Evolutionary conservation across 2,113 vertebrate species (phyloP), one percentile per base, ranked within the genome.

Genomic region (Jacana jacana): DNA sequence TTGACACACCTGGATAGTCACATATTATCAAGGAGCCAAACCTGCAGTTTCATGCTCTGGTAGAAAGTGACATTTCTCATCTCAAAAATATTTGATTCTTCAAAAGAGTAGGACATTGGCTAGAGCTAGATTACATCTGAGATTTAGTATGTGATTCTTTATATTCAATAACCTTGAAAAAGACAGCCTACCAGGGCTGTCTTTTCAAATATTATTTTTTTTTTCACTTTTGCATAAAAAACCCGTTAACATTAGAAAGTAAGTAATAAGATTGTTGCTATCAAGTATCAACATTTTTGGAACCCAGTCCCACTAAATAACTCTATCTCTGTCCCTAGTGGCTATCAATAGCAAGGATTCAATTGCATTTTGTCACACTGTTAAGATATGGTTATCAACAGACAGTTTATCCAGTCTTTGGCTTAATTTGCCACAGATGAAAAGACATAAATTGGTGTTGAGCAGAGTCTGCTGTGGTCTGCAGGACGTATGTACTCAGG

Each of bases 1-100:
- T 91, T 96, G 89, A 95, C 88, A 88, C 95, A 97, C 94, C 92
- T 96, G 93, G 86, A 72, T 76, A 89, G 88, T 79, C 83, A 81
- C 81, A 40, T 84, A 60, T 81, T 81, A 88, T 84, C 66, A 70
- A 79, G 77, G 31, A 92, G 70, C 89, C 52, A 88, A 92, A 94
- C 80, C 40, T 96, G 93, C 83, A 76, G 44, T 92, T 91, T 95
- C 95, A 92, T 79, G 92, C 91, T 94, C 63, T 71, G 55, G 70
- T 89, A 84, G 86, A 91, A 95, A 81, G 22, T 92, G 83, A 37
- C 65, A 71, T 92, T 92, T 87, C 83, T 95, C 72, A 58, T 90
- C 52, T 64, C n/a, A 79, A 84, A 96, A 92, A 87, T 86, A 92
- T 92, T 84, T 76, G 86, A 90, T 91, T 94, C 30, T 86, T 90